Conservation (phyloP, 2,113 vertebrate species). For the Anser brachyrhynchus region DNA sequence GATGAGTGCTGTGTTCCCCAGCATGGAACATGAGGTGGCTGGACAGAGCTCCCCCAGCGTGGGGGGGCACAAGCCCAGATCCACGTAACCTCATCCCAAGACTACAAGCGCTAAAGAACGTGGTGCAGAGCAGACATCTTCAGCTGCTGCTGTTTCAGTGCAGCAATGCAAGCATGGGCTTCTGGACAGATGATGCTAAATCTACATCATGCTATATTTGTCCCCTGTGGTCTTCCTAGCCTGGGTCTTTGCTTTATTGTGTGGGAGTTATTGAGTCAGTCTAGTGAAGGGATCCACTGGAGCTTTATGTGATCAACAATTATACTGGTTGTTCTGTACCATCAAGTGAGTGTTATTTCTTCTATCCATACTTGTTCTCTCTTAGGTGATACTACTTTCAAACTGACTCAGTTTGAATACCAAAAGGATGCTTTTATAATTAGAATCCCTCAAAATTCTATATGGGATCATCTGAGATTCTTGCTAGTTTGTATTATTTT, state of each 20-base stretch:
- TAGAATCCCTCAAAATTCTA: not conserved
- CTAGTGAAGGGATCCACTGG: not conserved
- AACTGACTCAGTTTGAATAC: not conserved
- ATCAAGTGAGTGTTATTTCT: not conserved
- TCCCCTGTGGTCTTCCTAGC: not conserved
- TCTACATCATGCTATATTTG: not conserved
- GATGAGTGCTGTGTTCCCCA: not conserved
- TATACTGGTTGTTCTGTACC: not conserved
- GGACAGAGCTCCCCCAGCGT: not conserved
- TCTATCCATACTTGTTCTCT: not conserved
- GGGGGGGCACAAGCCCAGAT: not conserved
- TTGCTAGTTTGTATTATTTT: not conserved
- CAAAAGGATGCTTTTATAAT: not conserved
- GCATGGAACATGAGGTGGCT: not conserved
- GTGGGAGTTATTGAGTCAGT: not conserved
- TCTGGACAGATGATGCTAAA: not conserved
- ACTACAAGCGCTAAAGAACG: accelerated
- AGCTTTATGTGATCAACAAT: not conserved
- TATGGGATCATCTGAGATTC: not conserved
- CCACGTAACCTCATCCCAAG: accelerated
- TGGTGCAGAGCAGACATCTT: not conserved
- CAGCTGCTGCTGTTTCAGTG: not conserved
- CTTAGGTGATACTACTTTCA: not conserved
- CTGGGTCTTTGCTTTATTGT: accelerated
- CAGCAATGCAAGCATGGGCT: not conserved